Percentiles rank a stretch among this genome's conserved stretches.
These are phyloP conservation scores for Meloidogyne hapla DNA, from an alignment of 1,140 invertebrate species.

Conservation along the genomic window DNA sequence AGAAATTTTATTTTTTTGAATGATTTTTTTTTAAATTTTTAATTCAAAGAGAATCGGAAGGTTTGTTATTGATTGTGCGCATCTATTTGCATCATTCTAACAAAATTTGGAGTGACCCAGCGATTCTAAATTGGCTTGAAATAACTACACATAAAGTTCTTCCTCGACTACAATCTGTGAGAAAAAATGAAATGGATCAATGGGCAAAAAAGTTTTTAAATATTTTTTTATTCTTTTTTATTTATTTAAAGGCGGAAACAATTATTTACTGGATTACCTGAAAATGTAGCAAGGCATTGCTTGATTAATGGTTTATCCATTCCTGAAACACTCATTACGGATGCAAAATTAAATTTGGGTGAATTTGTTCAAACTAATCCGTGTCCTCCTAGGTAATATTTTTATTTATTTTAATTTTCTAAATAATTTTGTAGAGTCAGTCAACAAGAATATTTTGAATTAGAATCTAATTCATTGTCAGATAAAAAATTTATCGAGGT, in stretches of 20 bases:
- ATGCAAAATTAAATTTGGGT: not conserved
- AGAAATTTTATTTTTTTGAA: not conserved
- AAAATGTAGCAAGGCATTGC: constrained; percentile 39
- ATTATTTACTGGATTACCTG: constrained; percentile 40
- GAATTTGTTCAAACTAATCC: constrained; percentile 20
- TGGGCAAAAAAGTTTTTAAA: constrained; percentile 40
- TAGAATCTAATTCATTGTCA: not conserved
- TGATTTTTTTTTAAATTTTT: not conserved
- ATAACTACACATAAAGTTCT: constrained; percentile 42
- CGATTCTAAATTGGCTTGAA: constrained; percentile 39
- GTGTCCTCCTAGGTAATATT: constrained; percentile 22
- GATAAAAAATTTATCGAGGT: not conserved
- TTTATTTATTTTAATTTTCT: not conserved
- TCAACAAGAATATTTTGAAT: constrained; percentile 15
- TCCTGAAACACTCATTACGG: constrained; percentile 14
- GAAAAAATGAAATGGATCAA: constrained; percentile 37
- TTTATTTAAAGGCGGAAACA: constrained; percentile 35
- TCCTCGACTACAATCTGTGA: constrained; percentile 19
- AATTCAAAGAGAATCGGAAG: constrained; percentile 44
- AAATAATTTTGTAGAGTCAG: constrained; percentile 4
- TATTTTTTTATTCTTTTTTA: constrained; percentile 10
- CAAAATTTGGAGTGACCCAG: constrained; percentile 35
- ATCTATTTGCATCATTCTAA: constrained; percentile 44
- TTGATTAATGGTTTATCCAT: constrained; percentile 28
- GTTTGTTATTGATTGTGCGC: constrained; percentile 29